A percentile compares a stretch with the other conserved stretches of the same genome.
These are phyloP conservation scores for Catharus bicknelli DNA, from an alignment of 2,113 vertebrate genomes.

Conservation along the genomic window DNA sequence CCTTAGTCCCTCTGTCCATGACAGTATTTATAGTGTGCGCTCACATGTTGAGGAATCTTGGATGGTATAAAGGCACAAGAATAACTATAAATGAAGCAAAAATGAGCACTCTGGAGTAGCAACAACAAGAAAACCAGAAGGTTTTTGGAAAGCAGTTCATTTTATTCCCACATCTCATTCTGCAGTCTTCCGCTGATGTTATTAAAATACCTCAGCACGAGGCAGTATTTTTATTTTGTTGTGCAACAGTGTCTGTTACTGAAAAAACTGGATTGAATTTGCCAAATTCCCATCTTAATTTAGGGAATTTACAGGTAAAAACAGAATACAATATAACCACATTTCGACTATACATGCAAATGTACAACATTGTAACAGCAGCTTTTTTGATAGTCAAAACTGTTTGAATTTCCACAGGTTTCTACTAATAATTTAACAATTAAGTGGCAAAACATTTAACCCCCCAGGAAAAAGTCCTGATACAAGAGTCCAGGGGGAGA, in stretches of 20 bases:
- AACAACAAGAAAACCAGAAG: slow-evolving; percentile 41
- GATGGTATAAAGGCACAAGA: background rate
- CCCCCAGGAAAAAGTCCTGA: slow-evolving; percentile 41
- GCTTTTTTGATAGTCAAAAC: slow-evolving; percentile 25
- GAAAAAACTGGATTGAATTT: slow-evolving; percentile 40
- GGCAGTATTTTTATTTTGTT: slow-evolving; percentile 46
- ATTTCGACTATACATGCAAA: background rate
- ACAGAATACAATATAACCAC: background rate
- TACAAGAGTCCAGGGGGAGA: background rate
- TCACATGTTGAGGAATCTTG: slow-evolving; percentile 28
- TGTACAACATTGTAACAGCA: slow-evolving; percentile 14
- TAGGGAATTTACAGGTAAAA: background rate
- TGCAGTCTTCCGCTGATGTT: background rate
- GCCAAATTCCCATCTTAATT: slow-evolving; percentile 32
- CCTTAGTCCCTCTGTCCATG: background rate
- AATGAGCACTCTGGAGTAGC: background rate
- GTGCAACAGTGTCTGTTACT: slow-evolving; percentile 25
- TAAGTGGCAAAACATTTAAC: slow-evolving; percentile 56
- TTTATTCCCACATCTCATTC: slow-evolving; percentile 33
- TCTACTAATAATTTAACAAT: slow-evolving; percentile 10
- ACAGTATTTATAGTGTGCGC: background rate
- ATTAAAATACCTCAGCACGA: slow-evolving; percentile 54
- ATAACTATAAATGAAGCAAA: slow-evolving; percentile 39
- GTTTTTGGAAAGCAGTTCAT: slow-evolving; percentile 52
- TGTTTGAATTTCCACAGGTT: background rate